Base-by-base conservation (phyloP, 1,140 invertebrate species). In the Stegodyphus dumicola region DNA sequence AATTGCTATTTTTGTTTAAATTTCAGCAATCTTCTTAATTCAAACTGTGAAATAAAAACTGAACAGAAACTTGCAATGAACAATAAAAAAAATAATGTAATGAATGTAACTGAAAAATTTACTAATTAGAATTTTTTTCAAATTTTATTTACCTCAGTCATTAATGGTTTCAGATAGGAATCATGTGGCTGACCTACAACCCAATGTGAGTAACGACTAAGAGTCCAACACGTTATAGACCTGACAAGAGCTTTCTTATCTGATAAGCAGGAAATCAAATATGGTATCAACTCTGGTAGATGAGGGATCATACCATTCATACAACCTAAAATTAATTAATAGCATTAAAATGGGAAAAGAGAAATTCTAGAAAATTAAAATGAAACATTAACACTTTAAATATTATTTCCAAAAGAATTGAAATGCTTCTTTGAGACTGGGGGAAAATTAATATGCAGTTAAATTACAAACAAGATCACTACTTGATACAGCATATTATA, bases 161-260 rank as follows among this genome's bases (percentile, higher is more conserved):
- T 97, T 54, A 99, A 92, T 9, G 97, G 96, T 89, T 98, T 97
- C 64, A 99, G 93, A 91, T 97, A 98, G 33, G 94, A 93, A 86
- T 99, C 96, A 89, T 99, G 97, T 6, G 96, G 95, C 89, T 99
- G 97, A 56, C 94, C 93, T 9, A 99, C 97, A 18, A 99, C 97
- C 98, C 98, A 99, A 90, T 99, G 97, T 17, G 97, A 96, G 91
- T 99, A 99, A 74, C 98, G 93, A 88, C 96, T 98, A 4, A 99
- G 92, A 0, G 98, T 99, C 98, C 98, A 99, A 91, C 98, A 99
- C 2, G 98, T 99, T 88, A 99, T 99, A 52, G 98, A 97, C 71
- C 98, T 93, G 33, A 99, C 98, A 33, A 99, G 91, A 0, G 98
- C 97, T 91, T 99, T 99, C 90, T 96, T 96, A 90, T 99, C 98